phyloP scores from a whole-genome alignment of 2,888 invertebrate species.

The Tenthredo mesomela region DNA sequence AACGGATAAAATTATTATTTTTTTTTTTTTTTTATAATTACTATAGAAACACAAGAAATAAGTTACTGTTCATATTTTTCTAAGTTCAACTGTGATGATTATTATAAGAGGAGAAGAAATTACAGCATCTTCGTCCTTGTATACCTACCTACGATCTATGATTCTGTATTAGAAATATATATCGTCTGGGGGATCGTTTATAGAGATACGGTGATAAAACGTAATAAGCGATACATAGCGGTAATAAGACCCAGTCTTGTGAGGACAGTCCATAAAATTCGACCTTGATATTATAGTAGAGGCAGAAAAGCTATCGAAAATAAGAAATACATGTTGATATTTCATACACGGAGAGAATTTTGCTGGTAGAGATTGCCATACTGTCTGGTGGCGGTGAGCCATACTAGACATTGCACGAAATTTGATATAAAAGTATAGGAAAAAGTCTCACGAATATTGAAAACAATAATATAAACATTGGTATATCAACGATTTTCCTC shows the following conservation, averaged over 20 bases:
- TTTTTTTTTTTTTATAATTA: background rate
- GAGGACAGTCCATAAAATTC: conserved; percentile 10
- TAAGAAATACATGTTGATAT: background rate
- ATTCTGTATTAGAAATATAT: background rate
- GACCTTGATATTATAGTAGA: conserved; percentile 6
- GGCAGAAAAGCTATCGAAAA: background rate
- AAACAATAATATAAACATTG: too few species aligned
- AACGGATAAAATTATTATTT: background rate
- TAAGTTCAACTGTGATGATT: background rate
- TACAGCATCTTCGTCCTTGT: background rate
- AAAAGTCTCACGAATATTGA: too few species aligned
- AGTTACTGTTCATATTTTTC: background rate
- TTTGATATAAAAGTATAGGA: too few species aligned
- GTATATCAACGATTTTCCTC: too few species aligned
- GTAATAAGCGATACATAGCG: conserved; percentile 14
- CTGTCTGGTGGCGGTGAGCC: too few species aligned
- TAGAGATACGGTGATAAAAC: conserved; percentile 16
- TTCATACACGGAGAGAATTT: too few species aligned
- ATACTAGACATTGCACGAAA: too few species aligned
- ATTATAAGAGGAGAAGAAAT: background rate
- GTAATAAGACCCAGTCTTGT: background rate
- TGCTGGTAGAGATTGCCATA: too few species aligned
- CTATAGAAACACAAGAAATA: too few species aligned
- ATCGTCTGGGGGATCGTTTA: background rate
- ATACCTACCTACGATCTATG: too few species aligned